phyloP scores from a whole-genome alignment of 2,113 vertebrate genomes.

The Lepidothrix coronata region DNA sequence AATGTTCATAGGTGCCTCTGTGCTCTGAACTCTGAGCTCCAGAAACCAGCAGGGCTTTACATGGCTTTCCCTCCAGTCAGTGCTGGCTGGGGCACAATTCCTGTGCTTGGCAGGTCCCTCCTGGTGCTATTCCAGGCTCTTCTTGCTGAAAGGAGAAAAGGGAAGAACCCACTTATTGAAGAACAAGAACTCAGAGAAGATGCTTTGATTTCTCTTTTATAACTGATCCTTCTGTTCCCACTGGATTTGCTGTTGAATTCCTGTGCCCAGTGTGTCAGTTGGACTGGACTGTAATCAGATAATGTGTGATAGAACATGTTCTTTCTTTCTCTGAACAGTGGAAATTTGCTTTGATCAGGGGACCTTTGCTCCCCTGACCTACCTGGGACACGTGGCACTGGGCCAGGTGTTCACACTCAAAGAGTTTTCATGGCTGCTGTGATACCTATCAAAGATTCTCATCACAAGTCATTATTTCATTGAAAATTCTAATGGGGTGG shows the following conservation, averaged over 20 bases:
- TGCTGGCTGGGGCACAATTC: background rate
- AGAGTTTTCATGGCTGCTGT: background rate
- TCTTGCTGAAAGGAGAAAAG: background rate
- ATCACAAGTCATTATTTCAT: background rate
- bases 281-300: background rate
- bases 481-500: background rate
- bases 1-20: background rate
- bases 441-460: background rate
- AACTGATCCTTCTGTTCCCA: background rate
- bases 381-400: background rate
- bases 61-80: background rate
- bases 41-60: background rate
- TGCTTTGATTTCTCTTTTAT: background rate
- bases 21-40: background rate
- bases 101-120: background rate
- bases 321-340: background rate
- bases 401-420: background rate
- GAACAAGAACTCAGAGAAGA: background rate
- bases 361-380: background rate
- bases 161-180: background rate
- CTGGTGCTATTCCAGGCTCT: background rate
- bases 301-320: background rate
- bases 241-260: background rate
- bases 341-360: background rate
- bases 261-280: background rate